These are phyloP conservation scores for Malurus elegans DNA, from an alignment of 2,113 vertebrate species.

Conservation along the genomic window DNA sequence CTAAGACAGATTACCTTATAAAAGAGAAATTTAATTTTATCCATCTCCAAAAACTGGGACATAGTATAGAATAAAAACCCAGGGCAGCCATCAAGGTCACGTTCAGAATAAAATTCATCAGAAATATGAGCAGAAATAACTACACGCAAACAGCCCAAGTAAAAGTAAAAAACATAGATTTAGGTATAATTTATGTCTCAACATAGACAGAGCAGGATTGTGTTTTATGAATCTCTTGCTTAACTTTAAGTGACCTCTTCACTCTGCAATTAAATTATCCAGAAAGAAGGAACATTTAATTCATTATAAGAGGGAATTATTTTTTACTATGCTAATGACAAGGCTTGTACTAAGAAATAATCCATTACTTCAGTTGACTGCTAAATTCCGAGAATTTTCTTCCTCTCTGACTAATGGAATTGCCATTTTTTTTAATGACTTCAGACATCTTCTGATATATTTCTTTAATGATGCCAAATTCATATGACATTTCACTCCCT, in stretches of 20 bases:
- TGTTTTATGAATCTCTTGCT: neutral
- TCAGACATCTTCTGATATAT: neutral
- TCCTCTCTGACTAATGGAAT: neutral
- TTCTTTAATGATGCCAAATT: neutral
- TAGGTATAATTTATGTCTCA: neutral
- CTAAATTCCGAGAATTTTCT: neutral
- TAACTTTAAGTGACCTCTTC: neutral
- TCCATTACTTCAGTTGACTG: neutral
- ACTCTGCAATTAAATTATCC: neutral
- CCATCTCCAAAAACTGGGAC: neutral
- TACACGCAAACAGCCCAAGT: neutral
- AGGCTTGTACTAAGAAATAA: neutral
- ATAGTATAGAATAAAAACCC: neutral
- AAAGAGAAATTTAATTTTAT: constrained; percentile 45
- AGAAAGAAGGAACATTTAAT: neutral
- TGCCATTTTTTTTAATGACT: neutral
- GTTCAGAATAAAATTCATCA: neutral
- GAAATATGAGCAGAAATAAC: neutral
- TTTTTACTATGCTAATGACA: neutral
- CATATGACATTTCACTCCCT: neutral
- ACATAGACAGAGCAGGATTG: neutral
- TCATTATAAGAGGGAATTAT: neutral
- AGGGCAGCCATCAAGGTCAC: neutral
- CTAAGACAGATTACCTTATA: constrained; percentile 46
- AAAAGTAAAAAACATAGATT: neutral